Conservation (phyloP, 2,113 vertebrate species). For the Peromyscus polionotus region DNA sequence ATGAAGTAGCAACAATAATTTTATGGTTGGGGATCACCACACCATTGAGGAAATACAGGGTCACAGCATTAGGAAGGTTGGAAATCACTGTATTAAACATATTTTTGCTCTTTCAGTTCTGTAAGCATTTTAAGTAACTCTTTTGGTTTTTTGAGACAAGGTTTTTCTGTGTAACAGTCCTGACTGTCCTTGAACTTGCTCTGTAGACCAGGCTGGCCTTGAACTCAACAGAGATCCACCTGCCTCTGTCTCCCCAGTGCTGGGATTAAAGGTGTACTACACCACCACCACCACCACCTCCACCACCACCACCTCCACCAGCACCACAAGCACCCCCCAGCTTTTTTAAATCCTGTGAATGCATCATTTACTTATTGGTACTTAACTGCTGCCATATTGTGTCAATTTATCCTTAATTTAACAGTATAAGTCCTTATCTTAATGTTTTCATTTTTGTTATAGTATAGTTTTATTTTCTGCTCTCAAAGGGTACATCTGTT, state of each 20-base stretch:
- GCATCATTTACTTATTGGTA: slow-evolving; percentile 16
- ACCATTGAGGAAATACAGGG: background rate
- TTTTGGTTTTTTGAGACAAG: background rate
- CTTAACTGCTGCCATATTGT: background rate
- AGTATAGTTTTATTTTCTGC: background rate
- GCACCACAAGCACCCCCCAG: too few relatives aligned
- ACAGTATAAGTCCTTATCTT: background rate
- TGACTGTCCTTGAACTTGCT: too few relatives aligned
- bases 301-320: too few relatives aligned
- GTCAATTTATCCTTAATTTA: slow-evolving; percentile 28
- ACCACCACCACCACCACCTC: too few relatives aligned
- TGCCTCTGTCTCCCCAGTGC: too few relatives aligned
- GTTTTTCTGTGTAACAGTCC: too few relatives aligned
- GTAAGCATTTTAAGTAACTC: slow-evolving; percentile 39
- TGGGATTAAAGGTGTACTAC: too few relatives aligned
- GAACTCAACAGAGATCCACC: too few relatives aligned
- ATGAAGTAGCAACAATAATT: background rate
- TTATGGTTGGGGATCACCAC: background rate
- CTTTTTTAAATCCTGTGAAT: background rate
- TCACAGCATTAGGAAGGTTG: background rate
- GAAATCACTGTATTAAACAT: background rate
- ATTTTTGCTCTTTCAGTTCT: slow-evolving; percentile 32
- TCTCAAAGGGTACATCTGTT: background rate
- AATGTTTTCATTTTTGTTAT: slow-evolving; percentile 47
- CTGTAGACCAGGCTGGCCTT: too few relatives aligned